Conservation (phyloP, 2,797 vertebrate species). For the Allobates femoralis region DNA sequence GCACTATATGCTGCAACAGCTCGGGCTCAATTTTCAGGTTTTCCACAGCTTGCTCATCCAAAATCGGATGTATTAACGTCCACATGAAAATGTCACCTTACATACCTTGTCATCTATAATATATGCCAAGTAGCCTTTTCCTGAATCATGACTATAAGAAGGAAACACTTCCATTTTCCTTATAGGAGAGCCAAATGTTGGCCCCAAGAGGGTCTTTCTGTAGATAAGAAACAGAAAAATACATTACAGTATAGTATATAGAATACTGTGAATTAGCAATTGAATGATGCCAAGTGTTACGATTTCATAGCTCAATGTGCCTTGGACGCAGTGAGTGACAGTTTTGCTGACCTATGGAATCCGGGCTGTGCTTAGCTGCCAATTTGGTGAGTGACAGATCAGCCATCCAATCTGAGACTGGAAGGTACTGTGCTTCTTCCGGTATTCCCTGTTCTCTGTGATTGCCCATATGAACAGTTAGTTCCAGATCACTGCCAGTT, state of each 20-base stretch:
- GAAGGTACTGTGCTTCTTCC: no score
- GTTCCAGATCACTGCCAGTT: no score
- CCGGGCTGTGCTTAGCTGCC: no score
- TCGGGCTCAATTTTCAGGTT: not conserved
- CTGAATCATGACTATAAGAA: conserved; percentile 55
- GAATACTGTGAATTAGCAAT: not conserved
- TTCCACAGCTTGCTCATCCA: not conserved
- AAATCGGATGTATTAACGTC: not conserved
- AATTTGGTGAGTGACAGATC: no score
- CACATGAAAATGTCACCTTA: not conserved
- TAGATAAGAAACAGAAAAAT: conserved; percentile 28
- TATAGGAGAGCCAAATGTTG: conserved; percentile 84
- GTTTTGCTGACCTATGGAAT: no score
- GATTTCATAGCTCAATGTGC: no score
- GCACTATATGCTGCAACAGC: no score
- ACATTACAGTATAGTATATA: not conserved
- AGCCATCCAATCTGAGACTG: no score
- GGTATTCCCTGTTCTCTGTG: no score
- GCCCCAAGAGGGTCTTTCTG: conserved; percentile 89
- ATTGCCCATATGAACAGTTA: no score
- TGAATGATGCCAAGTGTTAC: no score
- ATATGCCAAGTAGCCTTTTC: conserved; percentile 81
- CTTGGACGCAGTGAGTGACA: no score
- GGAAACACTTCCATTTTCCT: conserved; percentile 84
- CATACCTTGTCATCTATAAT: conserved; percentile 89